Evolutionary conservation across 2,797 vertebrate genomes (phyloP).

Genomic region (Spinibarbus caldwelli): DNA sequence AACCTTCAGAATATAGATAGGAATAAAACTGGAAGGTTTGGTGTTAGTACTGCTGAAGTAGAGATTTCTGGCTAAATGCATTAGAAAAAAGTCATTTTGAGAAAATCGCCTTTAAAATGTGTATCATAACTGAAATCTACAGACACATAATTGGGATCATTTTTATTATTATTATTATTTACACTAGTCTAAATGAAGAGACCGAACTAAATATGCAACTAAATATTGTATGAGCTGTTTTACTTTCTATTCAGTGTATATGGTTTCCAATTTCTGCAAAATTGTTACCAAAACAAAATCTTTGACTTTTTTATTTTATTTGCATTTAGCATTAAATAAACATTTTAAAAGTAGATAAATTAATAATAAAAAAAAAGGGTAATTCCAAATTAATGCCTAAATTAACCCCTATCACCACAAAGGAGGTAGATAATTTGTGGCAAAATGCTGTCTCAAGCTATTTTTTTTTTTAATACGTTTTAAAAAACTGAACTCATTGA

Average conservation of each 20-base stretch:
- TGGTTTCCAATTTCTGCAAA: not conserved
- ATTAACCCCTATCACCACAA: not conserved
- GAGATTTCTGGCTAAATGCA: no score
- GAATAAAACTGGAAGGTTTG: no score
- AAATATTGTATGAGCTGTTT: not conserved
- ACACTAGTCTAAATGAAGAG: not conserved
- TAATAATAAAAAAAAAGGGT: not conserved
- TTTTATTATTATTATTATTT: not conserved
- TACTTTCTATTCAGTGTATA: not conserved
- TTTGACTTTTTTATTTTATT: not conserved
- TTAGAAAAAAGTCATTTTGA: not conserved
- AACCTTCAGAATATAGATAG: not conserved
- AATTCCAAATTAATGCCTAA: not conserved
- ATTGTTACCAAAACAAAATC: not conserved
- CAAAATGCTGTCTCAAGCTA: not conserved
- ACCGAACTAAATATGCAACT: not conserved
- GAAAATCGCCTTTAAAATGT: not conserved
- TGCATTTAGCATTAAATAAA: not conserved
- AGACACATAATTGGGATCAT: not conserved
- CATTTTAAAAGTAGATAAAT: not conserved
- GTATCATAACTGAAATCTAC: not conserved
- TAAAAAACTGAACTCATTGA: not conserved
- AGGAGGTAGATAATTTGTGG: not conserved
- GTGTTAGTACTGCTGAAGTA: no score
- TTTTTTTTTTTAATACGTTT: fast-evolving